Evolutionary conservation across 2,888 invertebrate species (phyloP), one percentile per base, ranked within the genome.

Genomic region (Hyposoter didymator): DNA sequence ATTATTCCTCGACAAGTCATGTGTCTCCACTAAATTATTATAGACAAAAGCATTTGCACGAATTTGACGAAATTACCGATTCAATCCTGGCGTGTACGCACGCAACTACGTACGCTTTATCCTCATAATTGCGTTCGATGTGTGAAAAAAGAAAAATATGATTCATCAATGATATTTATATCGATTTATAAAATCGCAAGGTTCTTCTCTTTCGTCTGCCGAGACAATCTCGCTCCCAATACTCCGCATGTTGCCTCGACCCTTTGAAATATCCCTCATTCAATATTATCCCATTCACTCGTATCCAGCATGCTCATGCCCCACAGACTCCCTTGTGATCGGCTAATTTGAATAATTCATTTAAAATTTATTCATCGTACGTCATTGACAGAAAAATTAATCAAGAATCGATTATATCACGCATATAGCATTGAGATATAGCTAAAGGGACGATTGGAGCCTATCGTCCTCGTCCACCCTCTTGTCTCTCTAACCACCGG

Each of bases 301-400:
- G 32, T 47, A 35, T n/a, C 28, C 3, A 17, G 43, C 67, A 19
- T 14, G 14, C 59, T 8, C 73, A 66, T n/a, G 32, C 28, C 52
- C 17, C 28, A 32, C 22, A 62, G 72, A 19, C 32, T 87, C 87
- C 81, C 83, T 87, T 82, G 81, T 76, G 70, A 70, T 52, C 73
- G 85, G 84, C 87, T 88, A 88, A 90, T 91, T 90, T 91, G 86
- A 90, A 91, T 91, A 91, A 90, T 90, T 90, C 89, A 90, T 89
- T 88, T 89, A 90, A 91, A 89, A 89, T 89, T 90, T 89, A 91
- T 91, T 89, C 90, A 89, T 90, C 88, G 90, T 89, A 88, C 90
- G 91, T 90, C 90, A 91, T 89, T 87, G 89, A 86, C 91, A 91
- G 91, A 90, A 87, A 90, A 90, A 89, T 90, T 90, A 90, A 91